Percentiles rank a stretch among this genome's conserved stretches.
phyloP scores from a whole-genome alignment of 2,888 invertebrate genomes.

The Diplolepis rosae region DNA sequence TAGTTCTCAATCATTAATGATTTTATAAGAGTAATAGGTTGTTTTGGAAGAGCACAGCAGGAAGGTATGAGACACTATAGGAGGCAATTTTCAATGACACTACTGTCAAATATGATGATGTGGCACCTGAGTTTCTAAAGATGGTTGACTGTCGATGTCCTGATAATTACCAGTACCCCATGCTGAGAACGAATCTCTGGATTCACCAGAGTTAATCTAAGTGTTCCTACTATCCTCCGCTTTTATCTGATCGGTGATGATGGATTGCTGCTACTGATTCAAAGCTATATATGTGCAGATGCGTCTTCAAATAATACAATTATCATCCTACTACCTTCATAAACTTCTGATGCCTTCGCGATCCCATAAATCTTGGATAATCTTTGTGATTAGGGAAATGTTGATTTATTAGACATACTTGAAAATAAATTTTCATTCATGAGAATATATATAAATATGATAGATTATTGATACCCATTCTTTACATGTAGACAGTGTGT shows the following conservation, averaged over 20 bases:
- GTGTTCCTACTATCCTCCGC: constrained; percentile 34
- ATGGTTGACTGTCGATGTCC: constrained; percentile 38
- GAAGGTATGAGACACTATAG: constrained; percentile 1
- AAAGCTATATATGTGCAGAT: constrained; percentile 53
- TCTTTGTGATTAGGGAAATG: not conserved
- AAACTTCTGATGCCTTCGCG: not conserved
- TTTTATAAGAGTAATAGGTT: not conserved
- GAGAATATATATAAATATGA: not conserved
- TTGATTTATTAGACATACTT: not conserved
- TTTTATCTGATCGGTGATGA: constrained; percentile 58
- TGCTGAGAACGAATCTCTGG: constrained; percentile 61
- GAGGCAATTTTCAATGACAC: constrained; percentile 9
- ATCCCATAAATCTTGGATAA: not conserved
- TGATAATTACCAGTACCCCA: constrained; percentile 64
- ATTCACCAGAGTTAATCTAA: constrained; percentile 46
- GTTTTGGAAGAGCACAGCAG: not conserved
- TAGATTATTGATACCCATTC: not conserved
- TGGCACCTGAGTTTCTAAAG: constrained; percentile 36
- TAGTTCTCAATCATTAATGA: constrained; percentile 1
- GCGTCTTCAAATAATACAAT: constrained; percentile 11
- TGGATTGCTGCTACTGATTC: constrained; percentile 63
- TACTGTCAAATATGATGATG: constrained; percentile 32
- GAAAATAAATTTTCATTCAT: not conserved
- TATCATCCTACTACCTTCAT: constrained; percentile 22
- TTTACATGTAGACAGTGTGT: not conserved